phyloP scores from a whole-genome alignment of 2,797 vertebrate species.

The Lepilemur septentrionalis region DNA sequence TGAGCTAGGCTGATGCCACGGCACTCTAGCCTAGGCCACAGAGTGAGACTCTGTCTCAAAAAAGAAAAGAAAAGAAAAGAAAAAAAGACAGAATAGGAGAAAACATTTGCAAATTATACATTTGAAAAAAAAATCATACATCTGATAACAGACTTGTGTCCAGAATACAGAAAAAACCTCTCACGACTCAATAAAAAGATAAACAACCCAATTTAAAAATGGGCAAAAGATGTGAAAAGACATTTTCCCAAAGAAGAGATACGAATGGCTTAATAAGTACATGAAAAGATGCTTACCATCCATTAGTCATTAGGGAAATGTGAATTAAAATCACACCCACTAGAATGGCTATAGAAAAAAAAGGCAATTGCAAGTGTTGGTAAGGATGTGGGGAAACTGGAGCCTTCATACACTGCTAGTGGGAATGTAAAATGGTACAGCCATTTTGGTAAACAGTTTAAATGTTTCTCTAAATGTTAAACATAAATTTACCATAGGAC shows the following conservation, averaged over 20 bases:
- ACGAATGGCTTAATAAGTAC: not conserved
- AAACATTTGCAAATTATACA: not conserved
- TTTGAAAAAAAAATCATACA: not conserved
- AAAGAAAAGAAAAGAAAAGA: not conserved
- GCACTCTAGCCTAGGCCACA: no score
- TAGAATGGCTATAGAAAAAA: not conserved
- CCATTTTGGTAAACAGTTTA: not conserved
- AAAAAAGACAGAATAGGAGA: not conserved
- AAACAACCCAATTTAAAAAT: not conserved
- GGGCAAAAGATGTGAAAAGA: not conserved
- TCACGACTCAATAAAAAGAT: not conserved
- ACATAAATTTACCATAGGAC: conserved; percentile 10
- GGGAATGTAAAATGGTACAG: not conserved
- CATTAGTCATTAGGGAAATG: conserved; percentile 23
- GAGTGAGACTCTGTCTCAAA: no score
- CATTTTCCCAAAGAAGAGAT: conserved; percentile 27
- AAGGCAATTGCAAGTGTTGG: not conserved
- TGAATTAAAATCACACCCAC: conserved; percentile 24
- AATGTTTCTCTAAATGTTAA: conserved; percentile 18
- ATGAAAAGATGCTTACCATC: not conserved
- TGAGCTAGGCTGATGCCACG: no score
- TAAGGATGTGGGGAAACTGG: not conserved
- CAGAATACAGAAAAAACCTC: not conserved
- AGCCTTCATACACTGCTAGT: not conserved
- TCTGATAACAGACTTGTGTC: conserved; percentile 16